These are phyloP conservation scores for Tetrax tetrax DNA, from an alignment of 2,113 vertebrate genomes.

Conservation along the genomic window DNA sequence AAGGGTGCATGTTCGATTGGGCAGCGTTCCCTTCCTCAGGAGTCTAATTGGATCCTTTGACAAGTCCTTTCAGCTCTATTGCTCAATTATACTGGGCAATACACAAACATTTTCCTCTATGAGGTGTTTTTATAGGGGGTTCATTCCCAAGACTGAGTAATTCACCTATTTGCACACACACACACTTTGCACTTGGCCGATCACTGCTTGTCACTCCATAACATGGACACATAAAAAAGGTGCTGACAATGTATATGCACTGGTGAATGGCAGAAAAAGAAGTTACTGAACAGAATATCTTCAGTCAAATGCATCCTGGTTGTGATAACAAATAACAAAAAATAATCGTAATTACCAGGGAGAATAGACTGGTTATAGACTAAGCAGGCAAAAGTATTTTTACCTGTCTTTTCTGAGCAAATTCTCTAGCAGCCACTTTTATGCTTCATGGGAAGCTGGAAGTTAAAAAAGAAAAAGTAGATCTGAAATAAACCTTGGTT, in stretches of 20 bases:
- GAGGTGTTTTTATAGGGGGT: not conserved
- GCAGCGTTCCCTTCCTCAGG: not conserved
- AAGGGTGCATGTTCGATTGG: not conserved
- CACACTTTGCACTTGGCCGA: not conserved
- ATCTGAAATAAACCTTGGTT: not conserved
- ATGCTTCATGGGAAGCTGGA: not conserved
- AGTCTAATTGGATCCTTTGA: not conserved
- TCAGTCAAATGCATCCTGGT: not conserved
- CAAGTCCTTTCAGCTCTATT: not conserved
- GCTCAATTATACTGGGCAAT: not conserved
- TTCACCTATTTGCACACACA: not conserved
- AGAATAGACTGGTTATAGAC: not conserved
- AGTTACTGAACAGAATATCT: not conserved
- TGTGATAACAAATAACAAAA: constrained; percentile 16
- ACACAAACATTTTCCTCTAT: not conserved
- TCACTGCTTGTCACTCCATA: not conserved
- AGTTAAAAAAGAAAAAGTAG: not conserved
- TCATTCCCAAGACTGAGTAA: not conserved
- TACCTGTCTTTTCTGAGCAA: not conserved
- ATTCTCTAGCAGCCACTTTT: not conserved
- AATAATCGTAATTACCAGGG: not conserved
- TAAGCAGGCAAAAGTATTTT: not conserved
- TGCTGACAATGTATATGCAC: not conserved
- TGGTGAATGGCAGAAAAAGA: not conserved
- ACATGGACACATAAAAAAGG: not conserved